phyloP scores from a whole-genome alignment of 2,888 invertebrate species.

The Nebria salina region DNA sequence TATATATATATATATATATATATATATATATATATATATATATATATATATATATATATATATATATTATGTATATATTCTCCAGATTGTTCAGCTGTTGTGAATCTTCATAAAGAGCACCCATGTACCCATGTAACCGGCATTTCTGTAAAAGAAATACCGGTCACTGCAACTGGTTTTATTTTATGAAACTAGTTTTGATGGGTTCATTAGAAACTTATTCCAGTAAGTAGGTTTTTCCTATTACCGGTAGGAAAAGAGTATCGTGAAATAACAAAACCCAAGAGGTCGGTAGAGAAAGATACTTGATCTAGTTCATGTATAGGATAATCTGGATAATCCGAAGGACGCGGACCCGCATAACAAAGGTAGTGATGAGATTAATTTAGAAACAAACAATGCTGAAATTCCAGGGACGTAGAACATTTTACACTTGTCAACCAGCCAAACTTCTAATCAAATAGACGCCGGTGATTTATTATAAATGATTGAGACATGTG shows the following conservation, averaged over 20 bases:
- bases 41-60: no score
- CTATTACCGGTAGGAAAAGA: not conserved
- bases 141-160: no score
- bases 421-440: conserved; percentile 32
- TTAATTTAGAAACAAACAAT: conserved; percentile 47
- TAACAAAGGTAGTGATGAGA: conserved; percentile 43
- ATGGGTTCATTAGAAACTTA: no score
- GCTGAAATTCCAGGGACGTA: conserved; percentile 33
- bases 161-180: no score
- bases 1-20: no score
- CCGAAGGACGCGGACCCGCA: conserved; percentile 17
- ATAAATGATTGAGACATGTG: not conserved
- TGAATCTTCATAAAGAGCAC: no score
- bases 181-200: no score
- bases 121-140: no score
- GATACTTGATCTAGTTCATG: conserved; percentile 44
- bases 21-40: no score
- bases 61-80: no score
- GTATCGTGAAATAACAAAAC: not conserved
- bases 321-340: conserved; percentile 41
- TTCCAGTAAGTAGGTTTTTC: no score
- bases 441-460: conserved; percentile 35
- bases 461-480: conserved; percentile 27
- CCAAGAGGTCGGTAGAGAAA: conserved; percentile 27
- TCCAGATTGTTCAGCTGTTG: no score